Base-by-base conservation (phyloP, 2,797 vertebrate species). In the Muraenolepis orangiensis region DNA sequence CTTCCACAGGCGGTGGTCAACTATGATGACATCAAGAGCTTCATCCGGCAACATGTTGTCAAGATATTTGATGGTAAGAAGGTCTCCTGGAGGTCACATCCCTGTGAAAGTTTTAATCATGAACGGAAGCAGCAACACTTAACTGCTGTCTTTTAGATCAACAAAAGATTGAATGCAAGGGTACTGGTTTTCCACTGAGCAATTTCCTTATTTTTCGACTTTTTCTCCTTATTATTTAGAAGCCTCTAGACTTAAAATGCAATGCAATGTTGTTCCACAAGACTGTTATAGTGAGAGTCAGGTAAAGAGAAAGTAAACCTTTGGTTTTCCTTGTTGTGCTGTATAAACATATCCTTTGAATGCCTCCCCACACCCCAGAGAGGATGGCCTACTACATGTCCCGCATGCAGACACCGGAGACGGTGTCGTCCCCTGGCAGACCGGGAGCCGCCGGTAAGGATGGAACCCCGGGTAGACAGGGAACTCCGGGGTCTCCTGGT, bases 321-420 rank as follows among this genome's bases (percentile, higher is more conserved):
- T 20, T 7, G 46, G n/a, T n/a, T 23, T 23, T 26, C 57, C 57
- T 26, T 67, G 2, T 5, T 67, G 66, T 31, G 28, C 66, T 31
- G 13, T 20, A 30, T 64, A n/a, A 69, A 69, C 67, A 29, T 32
- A n/a, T 32, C 4, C 16, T 16, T 72, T 74, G 3, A 69, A 23
- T 10, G 38, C 70, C 32, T 73, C 61, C 72, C 11, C 72, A 61
- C 42, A 13, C n/a, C 70, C 0, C 93, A 99, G 98, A 99, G 91
- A 95, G 97, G 74, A 98, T 99, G 95, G 93, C 87, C 0, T 99
- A 99, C 86, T 99, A 98, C 86, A 93, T 97, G 87, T 96, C 98
- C 23, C 94, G 96, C 57, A 91, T 98, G 91, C 96, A 96, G 77
- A 93, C 86, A 90, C 96, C 96, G 0, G 96, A 98, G 86, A 92